Base-by-base conservation (phyloP, 2,888 invertebrate genomes). In the Xestoiulus laeticollis region DNA sequence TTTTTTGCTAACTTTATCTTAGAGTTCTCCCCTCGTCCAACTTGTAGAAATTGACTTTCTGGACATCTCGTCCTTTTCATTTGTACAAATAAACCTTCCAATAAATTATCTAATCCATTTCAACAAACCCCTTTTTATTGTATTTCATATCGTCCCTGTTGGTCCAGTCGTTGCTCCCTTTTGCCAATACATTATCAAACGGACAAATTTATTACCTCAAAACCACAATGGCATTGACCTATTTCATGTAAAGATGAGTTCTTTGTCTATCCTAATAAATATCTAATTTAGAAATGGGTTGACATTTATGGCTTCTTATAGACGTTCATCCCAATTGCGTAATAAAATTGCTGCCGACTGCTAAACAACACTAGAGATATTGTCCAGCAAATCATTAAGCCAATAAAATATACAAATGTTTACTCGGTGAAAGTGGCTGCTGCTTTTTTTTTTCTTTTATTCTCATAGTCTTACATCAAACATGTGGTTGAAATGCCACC, bases 221-320 rank as follows among this genome's bases (percentile, higher is more conserved):
- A 16, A 12, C 53, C n/a, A 59, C 59, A 59, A 59, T 59, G 59
- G 59, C 59, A 59, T 59, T 59, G 59, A 59, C 59, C 59, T 10
- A 59, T 59, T 59, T 59, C 59, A 59, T 59, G 59, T 4, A 59
- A 59, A 59, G 59, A 59, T 59, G 59, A 22, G 22, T 59, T 59
- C 59, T 59, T 59, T 59, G 59, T 59, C 59, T 59, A 22, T 59
- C 59, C 59, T 22, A 59, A 59, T 59, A 59, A 59, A 59, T 59
- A 59, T 59, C 59, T 59, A 59, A 59, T 59, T 59, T 59, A 16
- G 59, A 59, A 59, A 59, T 59, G 59, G 59, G 59, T 59, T 59
- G 59, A 59, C 59, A 22, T 59, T 59, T 59, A 59, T 59, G 59
- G 59, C 59, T 59, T 59, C 59, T 59, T 59, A 59, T 59, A 59